Evolutionary conservation across 2,888 invertebrate species (phyloP).

Genomic region (Druceiella hillmani): DNA sequence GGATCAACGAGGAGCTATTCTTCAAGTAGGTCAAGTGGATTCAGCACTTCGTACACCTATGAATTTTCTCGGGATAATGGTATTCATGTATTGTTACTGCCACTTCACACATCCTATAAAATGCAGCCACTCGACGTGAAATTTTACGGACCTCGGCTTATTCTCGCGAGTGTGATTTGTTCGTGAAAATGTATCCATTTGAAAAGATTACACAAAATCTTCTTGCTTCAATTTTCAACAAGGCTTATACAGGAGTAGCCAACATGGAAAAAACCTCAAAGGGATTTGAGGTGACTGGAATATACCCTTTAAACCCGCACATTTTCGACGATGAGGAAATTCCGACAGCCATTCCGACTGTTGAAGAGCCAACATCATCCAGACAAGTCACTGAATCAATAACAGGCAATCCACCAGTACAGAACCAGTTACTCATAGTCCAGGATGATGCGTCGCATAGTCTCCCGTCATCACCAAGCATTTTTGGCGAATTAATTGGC

Average conservation of each 20-base stretch:
- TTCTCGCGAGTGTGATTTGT: constrained; percentile 21
- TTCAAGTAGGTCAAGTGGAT: constrained; percentile 24
- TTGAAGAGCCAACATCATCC: no score
- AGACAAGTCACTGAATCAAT: no score
- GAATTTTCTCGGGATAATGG: constrained; percentile 18
- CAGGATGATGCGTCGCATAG: no score
- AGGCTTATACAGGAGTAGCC: constrained; percentile 2
- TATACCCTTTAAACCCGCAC: constrained; percentile 1
- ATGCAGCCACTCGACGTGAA: constrained; percentile 18
- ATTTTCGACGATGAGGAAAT: constrained; percentile 3
- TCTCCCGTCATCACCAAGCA: no score
- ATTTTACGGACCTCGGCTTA: constrained; percentile 22
- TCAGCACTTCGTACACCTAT: constrained; percentile 21
- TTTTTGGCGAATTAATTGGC: no score
- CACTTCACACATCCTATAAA: constrained; percentile 16
- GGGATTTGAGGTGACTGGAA: constrained; percentile 3
- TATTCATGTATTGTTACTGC: constrained; percentile 13
- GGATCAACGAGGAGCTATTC: constrained; percentile 23
- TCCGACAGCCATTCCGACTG: no score
- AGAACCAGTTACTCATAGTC: no score
- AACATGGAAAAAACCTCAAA: background rate
- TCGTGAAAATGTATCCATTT: constrained; percentile 17
- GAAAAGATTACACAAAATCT: constrained; percentile 5
- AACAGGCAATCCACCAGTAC: no score
- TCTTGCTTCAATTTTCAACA: constrained; percentile 3